phyloP scores from a whole-genome alignment of 2,888 invertebrate genomes.

The Axea sp. region DNA sequence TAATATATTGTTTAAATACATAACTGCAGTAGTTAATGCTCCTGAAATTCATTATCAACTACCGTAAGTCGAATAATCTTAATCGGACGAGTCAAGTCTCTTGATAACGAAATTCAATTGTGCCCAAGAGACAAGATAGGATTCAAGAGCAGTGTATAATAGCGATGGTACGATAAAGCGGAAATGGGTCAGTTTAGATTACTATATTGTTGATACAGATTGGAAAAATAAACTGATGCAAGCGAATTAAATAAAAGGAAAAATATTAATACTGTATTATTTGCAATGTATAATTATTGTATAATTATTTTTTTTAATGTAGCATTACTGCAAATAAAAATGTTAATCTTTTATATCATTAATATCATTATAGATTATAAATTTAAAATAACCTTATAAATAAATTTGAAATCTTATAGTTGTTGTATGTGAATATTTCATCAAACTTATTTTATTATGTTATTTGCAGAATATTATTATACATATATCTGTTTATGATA shows the following conservation, averaged over 20 bases:
- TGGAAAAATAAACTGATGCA: not conserved
- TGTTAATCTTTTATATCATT: too few relatives aligned
- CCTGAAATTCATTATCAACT: slow-evolving; percentile 45
- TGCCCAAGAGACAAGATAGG: slow-evolving; percentile 50
- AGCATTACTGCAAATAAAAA: too few relatives aligned
- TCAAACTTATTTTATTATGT: too few relatives aligned
- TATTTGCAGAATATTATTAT: too few relatives aligned
- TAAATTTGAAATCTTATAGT: too few relatives aligned
- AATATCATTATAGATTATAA: too few relatives aligned
- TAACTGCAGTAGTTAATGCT: slow-evolving; percentile 25
- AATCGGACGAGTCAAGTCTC: slow-evolving; percentile 40
- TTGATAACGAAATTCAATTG: slow-evolving; percentile 56
- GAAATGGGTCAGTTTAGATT: slow-evolving; percentile 49
- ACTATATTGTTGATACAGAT: slow-evolving; percentile 3
- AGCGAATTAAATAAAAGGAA: not conserved
- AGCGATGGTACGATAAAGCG: slow-evolving; percentile 28
- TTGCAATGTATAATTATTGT: too few relatives aligned
- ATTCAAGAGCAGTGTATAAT: slow-evolving; percentile 38
- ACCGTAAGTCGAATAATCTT: slow-evolving; percentile 48
- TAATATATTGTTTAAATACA: slow-evolving; percentile 49
- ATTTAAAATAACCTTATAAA: too few relatives aligned
- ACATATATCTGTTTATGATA: too few relatives aligned
- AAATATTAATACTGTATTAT: too few relatives aligned
- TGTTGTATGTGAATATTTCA: too few relatives aligned
- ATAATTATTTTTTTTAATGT: too few relatives aligned